phyloP scores from a whole-genome alignment of 2,113 vertebrate genomes.

The Aplodontia rufa region DNA sequence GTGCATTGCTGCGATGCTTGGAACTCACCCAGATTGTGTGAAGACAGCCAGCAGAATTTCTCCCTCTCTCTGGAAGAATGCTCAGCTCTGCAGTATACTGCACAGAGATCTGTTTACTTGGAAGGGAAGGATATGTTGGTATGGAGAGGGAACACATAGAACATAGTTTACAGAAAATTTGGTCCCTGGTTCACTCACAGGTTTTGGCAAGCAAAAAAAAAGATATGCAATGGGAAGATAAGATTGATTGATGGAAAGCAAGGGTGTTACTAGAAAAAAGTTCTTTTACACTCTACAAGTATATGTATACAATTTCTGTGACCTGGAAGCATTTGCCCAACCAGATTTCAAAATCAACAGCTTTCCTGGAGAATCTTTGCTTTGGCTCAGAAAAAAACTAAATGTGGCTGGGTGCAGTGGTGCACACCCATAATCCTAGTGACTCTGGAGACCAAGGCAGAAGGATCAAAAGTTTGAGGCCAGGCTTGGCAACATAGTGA shows the following conservation, averaged over 20 bases:
- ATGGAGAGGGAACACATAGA: conserved; percentile 56
- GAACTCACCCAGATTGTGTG: conserved; percentile 63
- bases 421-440: no score
- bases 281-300: conserved; percentile 25
- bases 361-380: conserved; percentile 45
- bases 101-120: conserved; percentile 60
- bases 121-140: conserved; percentile 46
- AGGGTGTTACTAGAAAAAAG: conserved; percentile 16
- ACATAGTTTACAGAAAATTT: conserved; percentile 56
- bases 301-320: not conserved
- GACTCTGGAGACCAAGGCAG: no score
- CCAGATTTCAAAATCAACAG: conserved; percentile 39
- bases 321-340: conserved; percentile 55
- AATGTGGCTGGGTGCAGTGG: not conserved
- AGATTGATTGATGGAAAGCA: conserved; percentile 55
- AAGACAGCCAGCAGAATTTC: conserved; percentile 55
- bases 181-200: no score
- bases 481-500: no score
- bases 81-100: conserved; percentile 1
- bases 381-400: conserved; percentile 55
- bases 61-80: conserved; percentile 59
- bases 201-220: no score
- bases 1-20: conserved; percentile 64
- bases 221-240: not conserved
- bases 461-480: no score